These are phyloP conservation scores for Heliopora coerulea DNA, from an alignment of 92 coral and sea anemone species.

Conservation along the genomic window DNA sequence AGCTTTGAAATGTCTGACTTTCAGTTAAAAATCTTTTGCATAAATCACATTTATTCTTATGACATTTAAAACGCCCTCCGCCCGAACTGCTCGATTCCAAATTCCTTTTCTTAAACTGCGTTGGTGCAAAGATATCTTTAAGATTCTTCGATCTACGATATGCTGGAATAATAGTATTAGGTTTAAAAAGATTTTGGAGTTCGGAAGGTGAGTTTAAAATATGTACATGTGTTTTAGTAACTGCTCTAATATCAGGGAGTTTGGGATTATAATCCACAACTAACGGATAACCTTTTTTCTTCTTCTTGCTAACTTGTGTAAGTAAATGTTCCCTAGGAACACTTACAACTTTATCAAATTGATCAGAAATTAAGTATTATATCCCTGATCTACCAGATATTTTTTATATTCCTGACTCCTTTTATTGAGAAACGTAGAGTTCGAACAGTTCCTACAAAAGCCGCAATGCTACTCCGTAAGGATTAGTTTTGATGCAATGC, in stretches of 20 bases:
- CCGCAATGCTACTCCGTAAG: slow-evolving; percentile 31
- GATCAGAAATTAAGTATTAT: neutral
- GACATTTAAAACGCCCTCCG: neutral
- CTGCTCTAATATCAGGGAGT: slow-evolving; percentile 10
- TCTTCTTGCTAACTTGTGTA: neutral
- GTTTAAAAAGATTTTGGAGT: neutral
- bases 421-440: neutral
- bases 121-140: neutral
- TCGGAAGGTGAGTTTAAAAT: slow-evolving; percentile 3
- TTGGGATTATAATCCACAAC: neutral
- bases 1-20: neutral
- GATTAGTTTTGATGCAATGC: slow-evolving; percentile 23
- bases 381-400: neutral
- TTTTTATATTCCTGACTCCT: slow-evolving; percentile 17
- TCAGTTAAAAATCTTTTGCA: neutral
- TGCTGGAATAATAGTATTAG: neutral
- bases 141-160: neutral
- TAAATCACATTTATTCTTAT: neutral
- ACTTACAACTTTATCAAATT: neutral
- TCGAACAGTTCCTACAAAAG: slow-evolving; percentile 30
- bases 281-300: neutral
- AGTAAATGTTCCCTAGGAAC: neutral
- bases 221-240: slow-evolving; percentile 4
- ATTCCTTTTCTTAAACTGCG: neutral
- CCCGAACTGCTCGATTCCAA: neutral